These are phyloP conservation scores for Erythrocebus patas DNA, from an alignment of 2,113 vertebrate species.

Conservation along the genomic window DNA sequence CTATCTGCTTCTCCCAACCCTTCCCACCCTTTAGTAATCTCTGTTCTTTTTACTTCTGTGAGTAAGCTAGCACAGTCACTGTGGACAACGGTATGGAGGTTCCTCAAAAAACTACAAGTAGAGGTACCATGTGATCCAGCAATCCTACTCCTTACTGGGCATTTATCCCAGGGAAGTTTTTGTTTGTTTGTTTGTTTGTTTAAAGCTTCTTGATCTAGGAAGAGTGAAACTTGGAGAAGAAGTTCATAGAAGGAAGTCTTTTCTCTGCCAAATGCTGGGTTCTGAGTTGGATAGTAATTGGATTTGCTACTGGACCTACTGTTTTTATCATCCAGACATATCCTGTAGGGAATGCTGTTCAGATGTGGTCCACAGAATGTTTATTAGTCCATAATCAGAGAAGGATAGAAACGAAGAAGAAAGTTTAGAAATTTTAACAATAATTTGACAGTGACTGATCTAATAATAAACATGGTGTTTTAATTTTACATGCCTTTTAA, in stretches of 20 bases:
- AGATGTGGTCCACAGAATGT: not conserved
- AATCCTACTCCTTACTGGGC: not conserved
- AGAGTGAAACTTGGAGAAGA: not conserved
- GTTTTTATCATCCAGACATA: not conserved
- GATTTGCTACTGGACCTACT: not conserved
- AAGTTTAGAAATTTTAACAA: not conserved
- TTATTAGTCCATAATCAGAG: not conserved
- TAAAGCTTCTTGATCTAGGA: not conserved
- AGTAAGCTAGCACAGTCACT: not conserved
- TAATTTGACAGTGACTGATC: not conserved
- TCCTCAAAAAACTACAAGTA: not conserved
- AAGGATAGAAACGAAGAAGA: not conserved
- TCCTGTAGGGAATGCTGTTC: too few relatives aligned
- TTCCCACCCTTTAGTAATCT: not conserved
- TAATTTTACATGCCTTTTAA: not conserved
- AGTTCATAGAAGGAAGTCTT: not conserved
- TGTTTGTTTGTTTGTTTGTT: not conserved
- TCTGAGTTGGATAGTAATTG: not conserved
- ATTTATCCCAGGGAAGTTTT: not conserved
- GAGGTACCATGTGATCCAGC: not conserved
- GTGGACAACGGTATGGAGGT: not conserved
- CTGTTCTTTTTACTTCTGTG: not conserved
- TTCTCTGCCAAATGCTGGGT: not conserved
- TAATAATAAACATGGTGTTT: not conserved
- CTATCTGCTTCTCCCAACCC: not conserved